Conservation (phyloP, 2,797 vertebrate species). For the Pangasius macronema region DNA sequence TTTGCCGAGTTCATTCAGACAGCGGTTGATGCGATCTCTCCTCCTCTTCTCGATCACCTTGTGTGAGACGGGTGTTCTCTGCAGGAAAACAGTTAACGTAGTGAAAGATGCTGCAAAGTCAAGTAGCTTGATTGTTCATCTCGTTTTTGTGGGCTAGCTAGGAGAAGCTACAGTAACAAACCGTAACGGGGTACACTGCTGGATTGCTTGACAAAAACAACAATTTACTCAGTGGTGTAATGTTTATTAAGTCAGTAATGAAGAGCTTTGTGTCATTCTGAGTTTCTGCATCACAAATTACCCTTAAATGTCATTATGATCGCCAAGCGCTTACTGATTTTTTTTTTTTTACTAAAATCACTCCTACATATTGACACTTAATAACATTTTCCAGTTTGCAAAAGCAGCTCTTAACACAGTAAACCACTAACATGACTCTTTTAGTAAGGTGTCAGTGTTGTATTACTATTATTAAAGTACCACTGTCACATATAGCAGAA, state of each 20-base stretch:
- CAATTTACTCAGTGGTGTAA: neutral
- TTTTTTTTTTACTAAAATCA: neutral
- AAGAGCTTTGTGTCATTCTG: neutral
- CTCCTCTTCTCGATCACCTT: constrained; percentile 96
- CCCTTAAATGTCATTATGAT: neutral
- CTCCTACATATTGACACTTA: neutral
- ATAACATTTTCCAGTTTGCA: neutral
- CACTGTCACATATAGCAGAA: neutral
- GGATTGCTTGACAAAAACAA: neutral
- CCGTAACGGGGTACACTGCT: neutral
- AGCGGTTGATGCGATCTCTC: constrained; percentile 92
- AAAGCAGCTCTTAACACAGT: neutral
- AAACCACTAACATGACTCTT: neutral
- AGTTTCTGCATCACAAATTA: neutral
- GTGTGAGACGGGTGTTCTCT: constrained; percentile 93
- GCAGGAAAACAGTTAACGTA: constrained; percentile 32
- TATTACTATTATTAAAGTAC: neutral
- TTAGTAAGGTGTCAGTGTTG: neutral
- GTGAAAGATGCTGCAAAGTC: neutral
- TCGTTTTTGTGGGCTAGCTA: neutral
- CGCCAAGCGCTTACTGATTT: neutral
- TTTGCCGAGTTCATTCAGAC: constrained; percentile 89
- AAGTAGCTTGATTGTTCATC: neutral
- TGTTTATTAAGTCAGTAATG: neutral
- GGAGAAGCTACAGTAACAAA: neutral